Percentiles rank a stretch among this genome's conserved stretches.
These are phyloP conservation scores for Keiferia lycopersicella DNA, from an alignment of 2,888 invertebrate species.

Conservation along the genomic window DNA sequence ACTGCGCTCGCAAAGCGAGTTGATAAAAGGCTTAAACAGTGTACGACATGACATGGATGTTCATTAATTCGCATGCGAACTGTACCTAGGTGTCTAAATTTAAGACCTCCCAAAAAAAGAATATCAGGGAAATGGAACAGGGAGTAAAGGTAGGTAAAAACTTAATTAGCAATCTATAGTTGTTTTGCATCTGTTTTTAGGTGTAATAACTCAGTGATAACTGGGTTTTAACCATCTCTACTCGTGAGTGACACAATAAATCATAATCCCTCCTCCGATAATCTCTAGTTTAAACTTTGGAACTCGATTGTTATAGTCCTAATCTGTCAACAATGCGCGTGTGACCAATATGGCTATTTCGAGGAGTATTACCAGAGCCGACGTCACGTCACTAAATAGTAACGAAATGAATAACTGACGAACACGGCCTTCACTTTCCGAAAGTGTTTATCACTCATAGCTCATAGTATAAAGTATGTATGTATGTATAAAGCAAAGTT, in stretches of 20 bases:
- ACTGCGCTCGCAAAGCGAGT: no score
- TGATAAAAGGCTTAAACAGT: no score
- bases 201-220: not conserved
- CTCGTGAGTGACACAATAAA: not conserved
- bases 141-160: no score
- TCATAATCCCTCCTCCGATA: not conserved
- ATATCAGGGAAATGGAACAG: no score
- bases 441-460: not conserved
- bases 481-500: no score
- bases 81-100: no score
- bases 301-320: conserved; percentile 48
- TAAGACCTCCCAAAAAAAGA: no score
- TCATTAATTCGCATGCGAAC: no score
- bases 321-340: conserved; percentile 50
- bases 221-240: not conserved
- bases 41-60: no score
- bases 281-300: conserved; percentile 28
- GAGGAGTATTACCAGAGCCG: not conserved
- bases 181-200: no score
- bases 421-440: not conserved
- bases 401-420: not conserved
- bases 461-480: no score
- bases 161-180: no score
- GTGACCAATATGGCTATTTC: conserved; percentile 62
- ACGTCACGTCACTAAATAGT: not conserved